Base-by-base conservation (phyloP, 2,888 invertebrate species). In the Embidobia sp. region DNA sequence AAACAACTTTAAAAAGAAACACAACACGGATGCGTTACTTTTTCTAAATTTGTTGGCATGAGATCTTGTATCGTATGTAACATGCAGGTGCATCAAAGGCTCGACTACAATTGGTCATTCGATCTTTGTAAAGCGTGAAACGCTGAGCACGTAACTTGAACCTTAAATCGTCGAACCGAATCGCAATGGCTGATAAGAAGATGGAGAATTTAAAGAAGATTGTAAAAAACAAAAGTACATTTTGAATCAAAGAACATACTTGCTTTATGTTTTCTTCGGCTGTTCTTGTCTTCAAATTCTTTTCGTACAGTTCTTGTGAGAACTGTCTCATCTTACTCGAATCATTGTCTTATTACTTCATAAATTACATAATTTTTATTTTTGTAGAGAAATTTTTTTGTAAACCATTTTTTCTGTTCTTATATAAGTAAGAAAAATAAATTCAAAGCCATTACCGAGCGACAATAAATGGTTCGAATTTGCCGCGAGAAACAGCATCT, bases 41-140 rank as follows among this genome's bases (percentile, higher is more conserved):
- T 48, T 55, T 42, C 10, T 33, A 51, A 53, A 59, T 49, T 63
- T 46, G 46, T 53, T 31, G n/a, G 13, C 15, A 44, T 22, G 15
- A 49, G n/a, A 42, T 37, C 53, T 59, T 44, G 22, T 48, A 15
- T 69, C 42, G 26, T 31, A 35, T 59, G 46, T 48, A 27, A 46
- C 51, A 63, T 59, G 27, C 53, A 51, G 33, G 48, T 61, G 44
- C 63, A 55, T 63, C 61, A 67, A 74, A 69, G 40, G 27, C 57
- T 57, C 49, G 46, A 42, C 48, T 59, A 64, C 42, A 59, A 69
- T 77, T 55, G 49, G 77, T 79, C 66, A 79, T 74, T 77, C 61
- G 69, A 79, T 77, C 64, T 64, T 49, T 42, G 64, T 48, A 48
- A 69, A 69, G 67, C 73, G 46, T 67, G 27, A 61, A 48, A 44